A percentile compares a stretch with the other conserved stretches of the same genome.
Evolutionary conservation across 2,797 vertebrate genomes (phyloP).

Genomic region (Lemur catta): DNA sequence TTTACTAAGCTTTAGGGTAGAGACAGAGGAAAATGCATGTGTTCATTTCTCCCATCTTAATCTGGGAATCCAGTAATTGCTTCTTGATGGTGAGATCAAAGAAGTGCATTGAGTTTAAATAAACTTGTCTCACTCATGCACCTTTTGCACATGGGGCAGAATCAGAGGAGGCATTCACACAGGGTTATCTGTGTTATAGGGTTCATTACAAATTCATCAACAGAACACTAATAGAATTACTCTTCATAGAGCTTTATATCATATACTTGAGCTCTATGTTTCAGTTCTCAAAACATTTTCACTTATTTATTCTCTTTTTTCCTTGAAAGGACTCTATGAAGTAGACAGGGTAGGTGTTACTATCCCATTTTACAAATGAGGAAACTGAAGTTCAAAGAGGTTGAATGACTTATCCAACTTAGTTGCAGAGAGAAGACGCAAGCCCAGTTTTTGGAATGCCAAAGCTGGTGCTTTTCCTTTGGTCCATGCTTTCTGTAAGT

Average conservation of each 20-base stretch:
- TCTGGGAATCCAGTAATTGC: background rate
- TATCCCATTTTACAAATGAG: background rate
- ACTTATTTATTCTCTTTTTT: background rate
- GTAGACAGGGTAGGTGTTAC: background rate
- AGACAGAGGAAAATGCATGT: background rate
- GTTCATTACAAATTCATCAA: slow-evolving; percentile 5
- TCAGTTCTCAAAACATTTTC: background rate
- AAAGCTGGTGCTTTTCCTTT: background rate
- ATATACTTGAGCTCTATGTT: background rate
- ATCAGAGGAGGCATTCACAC: background rate
- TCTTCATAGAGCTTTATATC: background rate
- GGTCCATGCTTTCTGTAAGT: background rate
- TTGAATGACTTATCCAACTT: background rate
- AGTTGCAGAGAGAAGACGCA: background rate
- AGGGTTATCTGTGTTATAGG: background rate
- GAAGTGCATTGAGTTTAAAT: background rate
- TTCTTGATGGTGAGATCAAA: background rate
- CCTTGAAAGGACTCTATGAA: background rate
- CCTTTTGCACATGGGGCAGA: background rate
- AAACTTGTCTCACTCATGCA: background rate
- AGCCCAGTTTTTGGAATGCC: background rate
- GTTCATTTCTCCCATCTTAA: slow-evolving; percentile 12
- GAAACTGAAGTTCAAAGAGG: background rate
- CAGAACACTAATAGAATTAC: background rate
- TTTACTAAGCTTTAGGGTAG: background rate